These are phyloP conservation scores for Mactromeris polynyma DNA, from an alignment of 2,888 invertebrate species.

Conservation along the genomic window DNA sequence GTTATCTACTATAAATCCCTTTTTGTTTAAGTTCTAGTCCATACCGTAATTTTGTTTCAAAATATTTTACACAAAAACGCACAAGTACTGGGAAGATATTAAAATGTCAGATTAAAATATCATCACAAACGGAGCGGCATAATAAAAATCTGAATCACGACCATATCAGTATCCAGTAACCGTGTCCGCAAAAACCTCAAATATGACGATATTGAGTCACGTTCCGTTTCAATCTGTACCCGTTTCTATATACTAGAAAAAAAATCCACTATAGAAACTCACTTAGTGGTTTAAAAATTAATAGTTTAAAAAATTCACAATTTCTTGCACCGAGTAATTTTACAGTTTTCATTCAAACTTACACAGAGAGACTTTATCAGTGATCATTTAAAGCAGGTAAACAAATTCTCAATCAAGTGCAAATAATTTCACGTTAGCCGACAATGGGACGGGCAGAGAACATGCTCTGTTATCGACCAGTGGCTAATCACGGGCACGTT, in stretches of 20 bases:
- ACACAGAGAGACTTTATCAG: conserved; percentile 22
- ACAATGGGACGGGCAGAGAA: conserved; percentile 60
- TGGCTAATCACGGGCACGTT: conserved; percentile 57
- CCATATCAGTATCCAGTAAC: neutral
- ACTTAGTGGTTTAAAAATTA: neutral
- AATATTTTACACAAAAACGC: neutral
- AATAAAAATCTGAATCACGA: neutral
- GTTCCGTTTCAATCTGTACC: neutral
- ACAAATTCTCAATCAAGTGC: conserved; percentile 50
- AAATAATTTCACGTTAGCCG: conserved; percentile 57
- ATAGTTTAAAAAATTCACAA: neutral
- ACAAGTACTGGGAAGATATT: neutral
- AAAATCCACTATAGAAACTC: neutral
- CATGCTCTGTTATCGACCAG: conserved; percentile 54
- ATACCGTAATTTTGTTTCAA: neutral
- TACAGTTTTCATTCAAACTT: conserved; percentile 14
- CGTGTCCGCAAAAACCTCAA: neutral
- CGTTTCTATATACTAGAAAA: neutral
- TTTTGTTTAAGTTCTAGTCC: neutral
- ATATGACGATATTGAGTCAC: conserved; percentile 3
- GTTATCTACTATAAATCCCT: neutral
- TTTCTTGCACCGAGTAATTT: conserved; percentile 13
- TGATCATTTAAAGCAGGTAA: conserved; percentile 52
- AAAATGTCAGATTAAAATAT: conserved; percentile 15
- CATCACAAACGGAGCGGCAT: neutral